Evolutionary conservation across 1,140 invertebrate genomes (phyloP).

Genomic region (Drosophila takahashii): DNA sequence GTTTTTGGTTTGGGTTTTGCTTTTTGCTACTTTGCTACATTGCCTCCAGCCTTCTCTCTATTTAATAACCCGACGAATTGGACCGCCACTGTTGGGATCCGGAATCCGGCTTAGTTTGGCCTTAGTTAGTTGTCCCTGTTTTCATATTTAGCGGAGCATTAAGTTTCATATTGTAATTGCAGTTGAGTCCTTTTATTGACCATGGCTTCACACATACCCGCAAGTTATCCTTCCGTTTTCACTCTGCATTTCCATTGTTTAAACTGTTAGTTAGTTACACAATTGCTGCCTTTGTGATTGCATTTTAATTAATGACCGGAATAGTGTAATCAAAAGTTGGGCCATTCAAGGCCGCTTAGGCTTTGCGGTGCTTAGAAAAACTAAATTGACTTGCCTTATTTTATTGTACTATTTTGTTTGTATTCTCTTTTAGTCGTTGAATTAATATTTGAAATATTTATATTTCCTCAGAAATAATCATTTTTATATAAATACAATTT

Average conservation of each 20-base stretch:
- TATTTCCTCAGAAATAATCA: too few species aligned
- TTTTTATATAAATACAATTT: too few species aligned
- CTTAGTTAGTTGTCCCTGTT: slow-evolving; percentile 21
- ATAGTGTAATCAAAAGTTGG: slow-evolving; percentile 9
- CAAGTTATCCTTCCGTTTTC: slow-evolving; percentile 9
- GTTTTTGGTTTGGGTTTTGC: slow-evolving; percentile 28
- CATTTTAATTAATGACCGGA: slow-evolving; percentile 36
- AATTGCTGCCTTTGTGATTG: slow-evolving; percentile 27
- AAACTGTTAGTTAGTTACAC: slow-evolving; percentile 14
- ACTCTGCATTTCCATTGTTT: slow-evolving; percentile 25
- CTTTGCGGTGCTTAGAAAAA: slow-evolving; percentile 2
- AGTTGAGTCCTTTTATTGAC: slow-evolving; percentile 13
- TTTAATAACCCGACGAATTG: slow-evolving; percentile 49
- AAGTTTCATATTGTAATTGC: slow-evolving; percentile 32
- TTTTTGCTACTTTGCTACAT: slow-evolving; percentile 32
- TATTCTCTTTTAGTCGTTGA: neutral
- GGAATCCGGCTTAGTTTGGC: slow-evolving; percentile 30
- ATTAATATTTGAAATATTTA: neutral
- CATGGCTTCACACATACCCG: slow-evolving; percentile 7
- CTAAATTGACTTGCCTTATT: slow-evolving; percentile 5
- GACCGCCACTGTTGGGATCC: neutral
- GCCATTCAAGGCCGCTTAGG: neutral
- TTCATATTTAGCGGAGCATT: slow-evolving; percentile 37
- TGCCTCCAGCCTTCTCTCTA: slow-evolving; percentile 28
- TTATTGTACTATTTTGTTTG: neutral